Evolutionary conservation across 2,113 vertebrate genomes (phyloP).

Genomic region (Lepisosteus oculatus): DNA sequence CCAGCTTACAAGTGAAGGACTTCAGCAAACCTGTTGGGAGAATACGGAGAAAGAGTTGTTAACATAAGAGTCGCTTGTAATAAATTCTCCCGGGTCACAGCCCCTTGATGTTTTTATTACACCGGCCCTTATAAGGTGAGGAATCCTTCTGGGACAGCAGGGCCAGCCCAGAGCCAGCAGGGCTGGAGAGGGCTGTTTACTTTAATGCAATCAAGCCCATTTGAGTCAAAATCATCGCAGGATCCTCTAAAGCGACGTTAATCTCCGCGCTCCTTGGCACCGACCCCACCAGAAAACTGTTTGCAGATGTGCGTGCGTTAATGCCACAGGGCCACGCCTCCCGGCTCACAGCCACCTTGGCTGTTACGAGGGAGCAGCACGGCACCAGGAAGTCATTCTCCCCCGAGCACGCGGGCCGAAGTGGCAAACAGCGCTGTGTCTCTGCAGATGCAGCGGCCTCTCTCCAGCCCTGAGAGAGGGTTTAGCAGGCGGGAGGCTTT

Average conservation of each 20-base stretch:
- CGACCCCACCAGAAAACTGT: slow-evolving; percentile 51
- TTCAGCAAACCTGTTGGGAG: slow-evolving; percentile 34
- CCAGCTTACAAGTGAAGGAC: slow-evolving; percentile 16
- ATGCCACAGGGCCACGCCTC: slow-evolving; percentile 59
- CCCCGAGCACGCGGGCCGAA: slow-evolving; percentile 63
- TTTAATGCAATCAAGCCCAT: slow-evolving; percentile 58
- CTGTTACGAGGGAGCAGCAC: slow-evolving; percentile 70
- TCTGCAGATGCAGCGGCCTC: slow-evolving; percentile 37
- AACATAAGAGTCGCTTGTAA: slow-evolving; percentile 46
- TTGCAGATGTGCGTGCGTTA: slow-evolving; percentile 68
- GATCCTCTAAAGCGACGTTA: slow-evolving; percentile 47
- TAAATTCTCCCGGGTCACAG: slow-evolving; percentile 56
- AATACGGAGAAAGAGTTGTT: slow-evolving; percentile 49
- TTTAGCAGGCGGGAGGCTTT: background rate
- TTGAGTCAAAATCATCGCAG: slow-evolving; percentile 51
- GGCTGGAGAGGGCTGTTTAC: slow-evolving; percentile 52
- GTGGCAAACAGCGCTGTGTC: slow-evolving; percentile 54
- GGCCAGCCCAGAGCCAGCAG: slow-evolving; percentile 35
- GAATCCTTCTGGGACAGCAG: slow-evolving; percentile 44
- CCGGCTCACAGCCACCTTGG: slow-evolving; percentile 63
- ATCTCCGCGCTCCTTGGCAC: slow-evolving; percentile 59
- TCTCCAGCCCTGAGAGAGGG: background rate
- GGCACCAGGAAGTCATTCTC: slow-evolving; percentile 66
- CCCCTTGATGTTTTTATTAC: slow-evolving; percentile 54
- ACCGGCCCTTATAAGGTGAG: slow-evolving; percentile 62